phyloP scores from a whole-genome alignment of 2,888 invertebrate genomes.

The Brenthis daphne region DNA sequence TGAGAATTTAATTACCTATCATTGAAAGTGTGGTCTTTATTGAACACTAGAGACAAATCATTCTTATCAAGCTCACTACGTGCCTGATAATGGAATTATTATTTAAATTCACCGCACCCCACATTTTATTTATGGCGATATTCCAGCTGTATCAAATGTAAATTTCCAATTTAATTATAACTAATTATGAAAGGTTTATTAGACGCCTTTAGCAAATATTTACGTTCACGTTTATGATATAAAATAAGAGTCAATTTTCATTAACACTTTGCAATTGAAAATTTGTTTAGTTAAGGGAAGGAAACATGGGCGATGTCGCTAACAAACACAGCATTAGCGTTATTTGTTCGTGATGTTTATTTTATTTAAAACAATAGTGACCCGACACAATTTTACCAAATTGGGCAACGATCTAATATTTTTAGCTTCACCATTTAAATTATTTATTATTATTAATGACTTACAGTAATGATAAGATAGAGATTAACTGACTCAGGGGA shows the following conservation, averaged over 20 bases:
- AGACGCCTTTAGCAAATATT: conserved; percentile 46
- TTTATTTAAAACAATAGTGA: background rate
- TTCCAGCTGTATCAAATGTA: conserved; percentile 35
- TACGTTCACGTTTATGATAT: conserved; percentile 42
- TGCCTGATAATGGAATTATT: conserved; percentile 35
- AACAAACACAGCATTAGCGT: conserved; percentile 2
- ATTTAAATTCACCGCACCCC: conserved; percentile 33
- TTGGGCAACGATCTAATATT: no score
- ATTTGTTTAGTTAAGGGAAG: conserved; percentile 31
- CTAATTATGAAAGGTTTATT: conserved; percentile 50
- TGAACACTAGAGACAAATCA: conserved; percentile 29
- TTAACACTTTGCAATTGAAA: conserved; percentile 34
- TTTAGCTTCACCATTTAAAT: no score
- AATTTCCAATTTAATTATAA: conserved; percentile 45
- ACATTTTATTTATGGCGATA: conserved; percentile 34
- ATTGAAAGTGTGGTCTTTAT: conserved; percentile 13
- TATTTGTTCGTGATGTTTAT: conserved; percentile 3
- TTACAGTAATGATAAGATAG: no score
- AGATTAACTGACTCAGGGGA: no score
- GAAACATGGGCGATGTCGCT: conserved; percentile 10
- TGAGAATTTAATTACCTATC: background rate
- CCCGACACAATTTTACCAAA: background rate
- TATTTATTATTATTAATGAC: no score
- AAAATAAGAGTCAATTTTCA: conserved; percentile 43
- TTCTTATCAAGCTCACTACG: conserved; percentile 34